These are phyloP conservation scores for Grammomys dolichurus DNA, from an alignment of 2,113 vertebrate species.

Conservation along the genomic window DNA sequence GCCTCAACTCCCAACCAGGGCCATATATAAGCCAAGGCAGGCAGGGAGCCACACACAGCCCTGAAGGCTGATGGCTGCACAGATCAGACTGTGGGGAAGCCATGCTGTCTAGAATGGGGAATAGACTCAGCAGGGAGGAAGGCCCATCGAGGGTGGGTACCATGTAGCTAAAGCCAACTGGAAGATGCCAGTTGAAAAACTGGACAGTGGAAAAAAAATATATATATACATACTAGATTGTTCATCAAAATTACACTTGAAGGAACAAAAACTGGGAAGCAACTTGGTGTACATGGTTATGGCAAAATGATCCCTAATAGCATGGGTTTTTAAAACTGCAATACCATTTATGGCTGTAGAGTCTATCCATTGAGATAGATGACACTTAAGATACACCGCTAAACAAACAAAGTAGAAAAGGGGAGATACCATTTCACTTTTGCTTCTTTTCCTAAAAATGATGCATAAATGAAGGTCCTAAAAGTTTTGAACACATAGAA, in stretches of 20 bases:
- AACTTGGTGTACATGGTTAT: not conserved
- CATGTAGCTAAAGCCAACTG: not conserved
- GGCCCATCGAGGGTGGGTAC: not conserved
- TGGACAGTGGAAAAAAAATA: not conserved
- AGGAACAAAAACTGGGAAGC: not conserved
- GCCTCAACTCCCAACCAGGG: too few relatives aligned
- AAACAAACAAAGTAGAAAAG: constrained; percentile 22
- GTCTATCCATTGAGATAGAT: not conserved
- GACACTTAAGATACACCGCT: not conserved
- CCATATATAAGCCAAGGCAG: not conserved
- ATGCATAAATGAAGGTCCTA: not conserved
- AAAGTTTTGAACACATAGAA: constrained; percentile 16
- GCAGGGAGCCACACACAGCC: not conserved
- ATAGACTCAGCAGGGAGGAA: not conserved
- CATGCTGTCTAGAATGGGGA: not conserved
- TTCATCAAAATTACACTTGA: not conserved
- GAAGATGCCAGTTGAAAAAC: not conserved
- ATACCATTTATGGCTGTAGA: not conserved
- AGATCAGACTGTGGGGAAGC: not conserved
- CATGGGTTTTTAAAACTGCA: not conserved
- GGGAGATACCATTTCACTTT: not conserved
- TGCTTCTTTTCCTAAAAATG: not conserved
- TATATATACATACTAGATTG: not conserved
- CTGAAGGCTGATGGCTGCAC: not conserved
- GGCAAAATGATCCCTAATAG: not conserved